These are phyloP conservation scores for Cephus pulcher DNA, from an alignment of 2,888 invertebrate species.

Conservation along the genomic window DNA sequence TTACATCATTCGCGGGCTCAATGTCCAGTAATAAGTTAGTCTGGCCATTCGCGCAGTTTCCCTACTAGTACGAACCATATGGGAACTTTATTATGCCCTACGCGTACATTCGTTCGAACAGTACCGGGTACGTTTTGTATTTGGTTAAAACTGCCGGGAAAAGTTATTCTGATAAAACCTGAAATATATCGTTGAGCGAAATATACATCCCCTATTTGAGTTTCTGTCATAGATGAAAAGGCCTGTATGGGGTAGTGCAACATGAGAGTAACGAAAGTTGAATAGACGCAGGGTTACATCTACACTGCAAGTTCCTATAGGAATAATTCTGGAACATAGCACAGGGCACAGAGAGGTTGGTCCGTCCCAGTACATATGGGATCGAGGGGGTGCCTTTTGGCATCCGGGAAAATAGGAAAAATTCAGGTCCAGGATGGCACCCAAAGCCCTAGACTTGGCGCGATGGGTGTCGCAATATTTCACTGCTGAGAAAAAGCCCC, in stretches of 20 bases:
- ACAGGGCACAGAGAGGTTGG: background rate
- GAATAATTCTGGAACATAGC: background rate
- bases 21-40: background rate
- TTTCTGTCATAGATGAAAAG: background rate
- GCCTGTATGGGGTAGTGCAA: background rate
- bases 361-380: background rate
- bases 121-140: background rate
- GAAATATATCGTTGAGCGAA: background rate
- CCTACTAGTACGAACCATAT: background rate
- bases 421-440: background rate
- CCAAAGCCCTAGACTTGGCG: slow-evolving; percentile 35
- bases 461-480: slow-evolving; percentile 50
- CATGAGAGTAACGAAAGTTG: background rate
- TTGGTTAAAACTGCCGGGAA: background rate
- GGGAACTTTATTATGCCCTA: background rate
- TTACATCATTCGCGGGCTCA: background rate
- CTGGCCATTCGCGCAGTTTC: background rate
- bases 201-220: background rate
- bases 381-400: background rate
- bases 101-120: too few relatives aligned
- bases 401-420: background rate
- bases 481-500: slow-evolving; percentile 31
- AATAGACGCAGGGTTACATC: background rate
- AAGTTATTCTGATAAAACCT: background rate
- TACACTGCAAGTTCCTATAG: background rate